Evolutionary conservation across 2,113 vertebrate species (phyloP).

Genomic region (Paralichthys olivaceus): DNA sequence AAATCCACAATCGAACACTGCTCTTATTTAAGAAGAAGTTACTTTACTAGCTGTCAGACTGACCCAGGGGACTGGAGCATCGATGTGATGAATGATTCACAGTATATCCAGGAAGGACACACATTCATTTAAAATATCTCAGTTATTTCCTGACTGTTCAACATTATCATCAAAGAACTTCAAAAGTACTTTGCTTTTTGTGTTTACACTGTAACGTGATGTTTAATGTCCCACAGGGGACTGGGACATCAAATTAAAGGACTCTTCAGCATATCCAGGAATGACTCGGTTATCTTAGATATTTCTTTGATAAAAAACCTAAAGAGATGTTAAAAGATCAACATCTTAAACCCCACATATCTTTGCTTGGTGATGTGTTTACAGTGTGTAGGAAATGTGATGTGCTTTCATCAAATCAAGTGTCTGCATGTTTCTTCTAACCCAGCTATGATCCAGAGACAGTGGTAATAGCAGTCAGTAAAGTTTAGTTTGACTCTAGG

Average conservation of each 20-base stretch:
- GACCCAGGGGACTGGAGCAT: neutral
- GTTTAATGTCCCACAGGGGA: no score
- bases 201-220: no score
- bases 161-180: neutral
- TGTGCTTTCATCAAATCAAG: no score
- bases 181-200: no score
- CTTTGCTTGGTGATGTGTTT: neutral
- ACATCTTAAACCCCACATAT: neutral
- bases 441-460: no score
- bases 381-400: neutral
- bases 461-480: no score
- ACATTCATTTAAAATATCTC: neutral
- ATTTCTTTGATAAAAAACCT: neutral
- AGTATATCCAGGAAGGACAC: neutral
- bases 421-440: no score
- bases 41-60: neutral
- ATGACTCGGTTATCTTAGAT: neutral
- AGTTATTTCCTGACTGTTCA: neutral
- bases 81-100: neutral
- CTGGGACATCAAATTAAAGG: no score
- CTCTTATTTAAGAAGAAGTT: neutral
- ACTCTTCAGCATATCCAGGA: neutral
- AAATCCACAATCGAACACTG: neutral
- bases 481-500: no score
- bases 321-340: no score